Conservation (phyloP, 2,797 vertebrate species). For the Geotrypetes seraphini region DNA sequence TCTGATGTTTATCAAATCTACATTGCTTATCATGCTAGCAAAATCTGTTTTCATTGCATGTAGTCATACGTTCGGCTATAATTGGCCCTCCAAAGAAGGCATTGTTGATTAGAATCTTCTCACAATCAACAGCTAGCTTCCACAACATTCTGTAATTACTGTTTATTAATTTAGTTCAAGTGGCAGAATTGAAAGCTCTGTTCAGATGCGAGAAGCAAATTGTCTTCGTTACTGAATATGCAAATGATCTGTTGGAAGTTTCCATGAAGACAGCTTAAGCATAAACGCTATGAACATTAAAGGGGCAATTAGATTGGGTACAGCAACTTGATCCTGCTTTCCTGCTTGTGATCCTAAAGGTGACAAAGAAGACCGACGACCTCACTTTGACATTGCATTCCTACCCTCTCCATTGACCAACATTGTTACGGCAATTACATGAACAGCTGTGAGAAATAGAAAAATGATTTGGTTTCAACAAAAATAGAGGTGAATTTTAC, state of each 20-base stretch:
- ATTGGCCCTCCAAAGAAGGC: slow-evolving; percentile 74
- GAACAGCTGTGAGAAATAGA: no score
- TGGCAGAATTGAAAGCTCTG: slow-evolving; percentile 69
- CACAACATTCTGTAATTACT: slow-evolving; percentile 75
- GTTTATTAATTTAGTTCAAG: slow-evolving; percentile 76
- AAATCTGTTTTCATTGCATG: slow-evolving; percentile 72
- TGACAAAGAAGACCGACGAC: no score
- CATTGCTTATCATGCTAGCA: slow-evolving; percentile 64
- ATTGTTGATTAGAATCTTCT: slow-evolving; percentile 74
- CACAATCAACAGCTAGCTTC: slow-evolving; percentile 69
- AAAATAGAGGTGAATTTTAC: no score
- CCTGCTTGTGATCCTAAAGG: no score
- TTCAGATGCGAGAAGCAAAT: slow-evolving; percentile 72
- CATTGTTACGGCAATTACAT: no score
- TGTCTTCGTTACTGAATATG: slow-evolving; percentile 72
- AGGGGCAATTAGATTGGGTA: no score
- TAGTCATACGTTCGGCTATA: slow-evolving; percentile 70
- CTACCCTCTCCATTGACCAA: no score
- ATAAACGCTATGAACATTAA: slow-evolving; percentile 49
- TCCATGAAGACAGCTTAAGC: slow-evolving; percentile 61
- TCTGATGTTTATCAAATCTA: slow-evolving; percentile 52
- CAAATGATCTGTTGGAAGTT: slow-evolving; percentile 64
- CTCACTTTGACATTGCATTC: no score
- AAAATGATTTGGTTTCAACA: no score
- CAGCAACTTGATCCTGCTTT: no score